A percentile compares a stretch with the other conserved stretches of the same genome.
Conservation (phyloP, 1,140 invertebrate genomes). For the Wiebesia pumilae region DNA sequence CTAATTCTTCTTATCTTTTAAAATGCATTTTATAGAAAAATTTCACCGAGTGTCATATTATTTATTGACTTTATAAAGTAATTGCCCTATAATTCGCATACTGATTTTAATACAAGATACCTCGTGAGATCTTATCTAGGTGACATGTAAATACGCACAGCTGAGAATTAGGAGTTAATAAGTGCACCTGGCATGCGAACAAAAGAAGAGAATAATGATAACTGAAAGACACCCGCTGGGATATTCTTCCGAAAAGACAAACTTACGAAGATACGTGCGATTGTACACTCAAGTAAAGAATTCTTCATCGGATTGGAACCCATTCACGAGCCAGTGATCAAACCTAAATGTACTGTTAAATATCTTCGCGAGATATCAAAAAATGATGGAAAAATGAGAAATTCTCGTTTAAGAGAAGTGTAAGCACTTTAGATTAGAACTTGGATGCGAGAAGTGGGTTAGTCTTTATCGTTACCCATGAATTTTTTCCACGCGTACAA, state of each 20-base stretch:
- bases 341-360: too few species aligned
- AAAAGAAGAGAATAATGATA: not conserved
- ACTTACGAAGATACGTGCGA: not conserved
- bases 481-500: too few species aligned
- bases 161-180: not conserved
- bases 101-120: not conserved
- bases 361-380: too few species aligned
- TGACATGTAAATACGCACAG: not conserved
- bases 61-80: not conserved
- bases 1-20: not conserved
- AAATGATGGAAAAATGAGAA: too few species aligned
- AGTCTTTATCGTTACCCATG: too few species aligned
- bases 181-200: not conserved
- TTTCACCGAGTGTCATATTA: not conserved
- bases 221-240: not conserved
- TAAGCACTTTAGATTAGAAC: too few species aligned
- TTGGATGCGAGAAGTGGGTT: too few species aligned
- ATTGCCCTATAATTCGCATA: not conserved
- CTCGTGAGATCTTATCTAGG: not conserved
- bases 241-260: not conserved
- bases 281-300: not conserved
- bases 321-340: too few species aligned
- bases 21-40: not conserved
- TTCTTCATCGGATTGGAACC: too few species aligned
- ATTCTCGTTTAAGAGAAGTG: too few species aligned